These are phyloP conservation scores for Agrotis ipsilon DNA, from an alignment of 2,888 invertebrate species.

Conservation along the genomic window DNA sequence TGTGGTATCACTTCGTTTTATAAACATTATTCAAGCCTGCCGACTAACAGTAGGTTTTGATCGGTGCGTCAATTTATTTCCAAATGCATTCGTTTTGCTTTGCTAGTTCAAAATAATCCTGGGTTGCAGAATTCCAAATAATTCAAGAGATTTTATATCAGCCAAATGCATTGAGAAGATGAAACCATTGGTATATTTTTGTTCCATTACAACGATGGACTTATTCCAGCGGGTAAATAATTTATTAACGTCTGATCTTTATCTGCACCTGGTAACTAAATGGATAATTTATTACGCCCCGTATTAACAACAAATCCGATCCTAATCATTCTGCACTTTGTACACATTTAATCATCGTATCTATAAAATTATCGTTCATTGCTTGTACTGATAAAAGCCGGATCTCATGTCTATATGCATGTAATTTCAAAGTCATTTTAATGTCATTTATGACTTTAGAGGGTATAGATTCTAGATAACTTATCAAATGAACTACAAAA, in stretches of 20 bases:
- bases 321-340: slow-evolving; percentile 27
- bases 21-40: slow-evolving; percentile 44
- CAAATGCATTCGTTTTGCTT: background rate
- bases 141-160: background rate
- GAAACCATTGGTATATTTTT: background rate
- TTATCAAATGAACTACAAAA: slow-evolving; percentile 19
- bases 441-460: slow-evolving; percentile 39
- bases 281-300: slow-evolving; percentile 8
- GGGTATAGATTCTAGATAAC: slow-evolving; percentile 37
- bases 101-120: background rate
- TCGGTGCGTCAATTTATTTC: background rate
- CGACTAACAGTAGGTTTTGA: background rate
- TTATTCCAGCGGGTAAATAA: background rate
- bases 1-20: slow-evolving; percentile 26
- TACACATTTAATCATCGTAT: slow-evolving; percentile 38
- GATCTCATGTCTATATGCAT: slow-evolving; percentile 43
- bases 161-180: background rate
- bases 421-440: slow-evolving; percentile 50
- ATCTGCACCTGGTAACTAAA: slow-evolving; percentile 33
- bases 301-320: slow-evolving; percentile 29
- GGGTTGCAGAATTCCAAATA: background rate
- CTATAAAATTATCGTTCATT: slow-evolving; percentile 56
- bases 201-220: background rate
- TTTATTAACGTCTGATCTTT: slow-evolving; percentile 1
- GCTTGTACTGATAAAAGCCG: slow-evolving; percentile 57